Evolutionary conservation across 2,888 invertebrate species (phyloP).

Genomic region (Melitaea athalia): DNA sequence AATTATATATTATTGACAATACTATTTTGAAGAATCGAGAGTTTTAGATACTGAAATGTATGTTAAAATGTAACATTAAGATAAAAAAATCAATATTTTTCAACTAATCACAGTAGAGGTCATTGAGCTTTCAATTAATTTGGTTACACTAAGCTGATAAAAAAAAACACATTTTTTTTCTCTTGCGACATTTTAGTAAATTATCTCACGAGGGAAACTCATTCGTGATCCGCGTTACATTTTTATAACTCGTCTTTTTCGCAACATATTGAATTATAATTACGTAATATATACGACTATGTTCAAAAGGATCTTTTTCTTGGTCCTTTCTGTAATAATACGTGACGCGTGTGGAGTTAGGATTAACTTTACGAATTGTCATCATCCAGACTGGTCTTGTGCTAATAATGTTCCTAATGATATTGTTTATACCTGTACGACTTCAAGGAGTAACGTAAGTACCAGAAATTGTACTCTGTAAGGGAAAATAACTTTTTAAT

Average conservation of each 20-base stretch:
- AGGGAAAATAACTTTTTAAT: background rate
- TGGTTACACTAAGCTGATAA: constrained; percentile 49
- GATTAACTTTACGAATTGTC: constrained; percentile 72
- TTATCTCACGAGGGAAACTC: constrained; percentile 63
- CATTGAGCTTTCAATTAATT: constrained; percentile 39
- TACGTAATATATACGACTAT: constrained; percentile 43
- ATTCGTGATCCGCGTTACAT: constrained; percentile 54
- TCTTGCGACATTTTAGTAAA: constrained; percentile 49
- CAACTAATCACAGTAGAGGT: constrained; percentile 28
- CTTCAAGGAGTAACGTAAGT: constrained; percentile 64
- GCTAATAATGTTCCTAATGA: constrained; percentile 61
- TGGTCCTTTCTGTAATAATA: constrained; percentile 44
- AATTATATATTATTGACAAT: too few relatives aligned
- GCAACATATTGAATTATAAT: constrained; percentile 48
- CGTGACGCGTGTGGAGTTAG: constrained; percentile 54
- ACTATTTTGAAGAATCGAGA: too few relatives aligned
- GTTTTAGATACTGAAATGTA: too few relatives aligned
- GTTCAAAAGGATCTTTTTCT: constrained; percentile 43
- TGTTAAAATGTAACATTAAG: background rate
- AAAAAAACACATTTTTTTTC: constrained; percentile 47
- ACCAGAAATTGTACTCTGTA: constrained; percentile 18
- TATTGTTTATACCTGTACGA: constrained; percentile 64
- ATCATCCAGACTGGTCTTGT: constrained; percentile 72
- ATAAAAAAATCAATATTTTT: constrained; percentile 13
- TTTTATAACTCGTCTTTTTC: constrained; percentile 51